Base-by-base conservation (phyloP, 2,113 vertebrate genomes). In the Rhadina sibilatrix region DNA sequence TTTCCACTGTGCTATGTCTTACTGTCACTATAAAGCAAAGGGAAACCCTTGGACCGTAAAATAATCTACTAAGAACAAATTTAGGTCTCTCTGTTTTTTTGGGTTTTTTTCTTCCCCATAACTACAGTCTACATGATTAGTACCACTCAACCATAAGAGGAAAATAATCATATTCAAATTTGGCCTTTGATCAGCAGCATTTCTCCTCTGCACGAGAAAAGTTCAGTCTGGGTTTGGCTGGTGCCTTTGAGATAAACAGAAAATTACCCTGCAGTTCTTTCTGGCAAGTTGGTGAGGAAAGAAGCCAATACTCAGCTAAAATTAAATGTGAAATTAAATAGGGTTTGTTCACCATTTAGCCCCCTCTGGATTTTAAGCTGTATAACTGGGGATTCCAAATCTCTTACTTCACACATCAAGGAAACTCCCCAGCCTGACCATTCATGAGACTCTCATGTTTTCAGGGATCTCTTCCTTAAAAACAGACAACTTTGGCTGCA, bases 221-320 rank as follows among this genome's bases (percentile, higher is more conserved):
- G 37, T 93, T 90, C 80, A 77, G 37, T n/a, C 38, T 83, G 64
- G 66, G 56, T 70, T 94, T 85, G 81, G 42, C 68, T 92, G 68
- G 46, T 93, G 86, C 61, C 77, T 93, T 89, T 69, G 65, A 95
- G 81, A 93, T 91, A 96, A 94, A 93, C 70, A 92, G 49, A 94
- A 86, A 89, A 82, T 52, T 70, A 75, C 38, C 57, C 69, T 59
- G 56, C 65, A 92, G 54, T 88, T 82, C n/a, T 81, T 90, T 81
- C 81, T 90, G 81, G 71, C 88, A 92, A 92, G 71, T n/a, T 40
- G 75, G 33, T 31, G 21, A 79, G 57, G 77, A 94, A 75, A 40
- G 52, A 86, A 95, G 87, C 65, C 91, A 92, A 90, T 19, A 65
- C 19, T 63, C 46, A 91, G 63, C 37, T 83, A 78, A 92, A 63